Evolutionary conservation across 53 echinoderm and acorn worm species (phyloP), one percentile per base, ranked within the genome.

Genomic region (Antedon mediterranea): DNA sequence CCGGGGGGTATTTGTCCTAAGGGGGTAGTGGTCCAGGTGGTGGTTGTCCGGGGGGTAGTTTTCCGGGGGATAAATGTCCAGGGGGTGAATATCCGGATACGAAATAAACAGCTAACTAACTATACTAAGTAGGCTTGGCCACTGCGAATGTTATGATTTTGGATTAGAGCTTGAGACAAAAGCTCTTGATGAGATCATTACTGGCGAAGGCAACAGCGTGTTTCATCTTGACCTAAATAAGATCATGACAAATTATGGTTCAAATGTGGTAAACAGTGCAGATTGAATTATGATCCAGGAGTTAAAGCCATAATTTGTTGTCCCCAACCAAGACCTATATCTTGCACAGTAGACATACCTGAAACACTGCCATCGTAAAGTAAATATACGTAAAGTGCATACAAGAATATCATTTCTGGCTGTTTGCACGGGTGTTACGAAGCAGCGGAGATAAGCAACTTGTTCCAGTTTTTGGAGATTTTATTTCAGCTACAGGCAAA

Each of bases 281-380:
- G 82, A 77, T 0, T 86, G 86, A 7, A 86, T 86, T 73, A 86
- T 86, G 86, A 76, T 86, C 0, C 86, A 81, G 74, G 81, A 85
- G 30, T 74, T 78, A 14, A 81, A 27, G 28, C 73, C 33, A 7
- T 32, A 34, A 7, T 78, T 28, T 32, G 37, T 13, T 11, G 34
- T 42, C 42, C 7, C 30, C 71, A 79, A 28, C 8, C 33, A 20
- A 20, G 26, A 9, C 5, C 71, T n/a, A 71, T 28, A 4, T 79
- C 79, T 1, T 31, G 71, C 5, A 79, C 1, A 1, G 14, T 79
- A 18, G 79, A 79, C 4, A 79, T 31, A 71, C 30, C 71, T 29
- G 30, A 57, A 13, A 79, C 71, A 27, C 71, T 71, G 23, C 6
- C 71, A 4, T 79, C 79, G 3, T 30, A 75, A 7, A 6, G 6